phyloP scores from a whole-genome alignment of 2,113 vertebrate species.

The Columba janthina region DNA sequence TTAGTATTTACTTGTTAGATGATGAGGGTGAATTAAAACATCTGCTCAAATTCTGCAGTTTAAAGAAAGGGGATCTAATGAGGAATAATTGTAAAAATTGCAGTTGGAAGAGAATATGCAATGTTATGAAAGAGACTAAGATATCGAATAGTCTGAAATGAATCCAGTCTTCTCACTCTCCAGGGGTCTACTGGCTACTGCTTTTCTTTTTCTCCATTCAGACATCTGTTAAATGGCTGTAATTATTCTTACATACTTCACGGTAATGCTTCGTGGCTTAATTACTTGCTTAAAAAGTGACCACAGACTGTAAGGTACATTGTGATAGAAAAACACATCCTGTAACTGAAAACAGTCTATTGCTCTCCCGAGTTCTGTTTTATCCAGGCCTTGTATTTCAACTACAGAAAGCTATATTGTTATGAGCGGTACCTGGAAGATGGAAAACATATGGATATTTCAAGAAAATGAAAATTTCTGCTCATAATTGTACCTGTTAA shows the following conservation, averaged over 20 bases:
- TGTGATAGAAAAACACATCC: neutral
- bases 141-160: neutral
- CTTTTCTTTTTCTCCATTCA: neutral
- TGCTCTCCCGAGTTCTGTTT: neutral
- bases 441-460: neutral
- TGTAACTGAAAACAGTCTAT: neutral
- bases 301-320: neutral
- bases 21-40: neutral
- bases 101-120: neutral
- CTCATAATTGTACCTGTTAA: neutral
- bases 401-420: neutral
- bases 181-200: neutral
- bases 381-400: neutral
- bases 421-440: neutral
- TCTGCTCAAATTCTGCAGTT: neutral
- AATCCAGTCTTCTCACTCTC: neutral
- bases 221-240: neutral
- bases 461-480: neutral
- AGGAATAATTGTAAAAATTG: neutral
- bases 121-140: neutral
- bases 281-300: conserved; percentile 7
- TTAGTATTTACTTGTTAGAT: neutral
- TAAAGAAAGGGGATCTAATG: neutral
- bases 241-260: conserved; percentile 12
- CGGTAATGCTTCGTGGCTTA: neutral